Percentiles rank a stretch among this genome's conserved stretches.
phyloP scores from a whole-genome alignment of 2,113 vertebrate species.

The Benitochromis conjunctus region DNA sequence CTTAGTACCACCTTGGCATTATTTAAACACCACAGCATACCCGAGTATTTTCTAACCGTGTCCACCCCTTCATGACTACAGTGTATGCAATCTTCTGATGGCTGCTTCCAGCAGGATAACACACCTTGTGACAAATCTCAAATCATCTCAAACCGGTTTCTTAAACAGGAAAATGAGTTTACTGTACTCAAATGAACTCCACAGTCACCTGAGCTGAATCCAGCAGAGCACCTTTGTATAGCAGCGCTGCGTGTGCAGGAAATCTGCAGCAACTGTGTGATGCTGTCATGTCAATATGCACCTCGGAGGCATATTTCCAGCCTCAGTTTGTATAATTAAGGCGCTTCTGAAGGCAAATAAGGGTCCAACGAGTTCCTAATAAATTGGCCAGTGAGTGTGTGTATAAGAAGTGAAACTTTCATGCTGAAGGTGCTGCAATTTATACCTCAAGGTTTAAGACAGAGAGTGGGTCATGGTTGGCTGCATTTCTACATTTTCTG shows the following conservation, averaged over 20 bases:
- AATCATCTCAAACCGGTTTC: neutral
- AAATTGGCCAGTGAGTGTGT: neutral
- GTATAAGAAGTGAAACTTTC: neutral
- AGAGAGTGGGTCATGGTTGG: neutral
- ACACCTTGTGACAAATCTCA: neutral
- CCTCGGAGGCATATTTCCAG: neutral
- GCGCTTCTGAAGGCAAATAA: neutral
- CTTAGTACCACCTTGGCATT: neutral
- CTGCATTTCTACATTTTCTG: neutral
- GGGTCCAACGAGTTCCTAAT: neutral
- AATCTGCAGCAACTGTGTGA: neutral
- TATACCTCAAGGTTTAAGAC: neutral
- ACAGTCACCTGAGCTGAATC: neutral
- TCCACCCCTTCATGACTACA: neutral
- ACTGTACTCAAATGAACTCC: neutral
- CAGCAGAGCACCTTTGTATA: neutral
- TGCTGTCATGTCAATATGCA: neutral
- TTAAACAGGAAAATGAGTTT: neutral
- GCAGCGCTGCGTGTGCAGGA: neutral
- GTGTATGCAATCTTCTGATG: neutral
- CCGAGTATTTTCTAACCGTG: neutral
- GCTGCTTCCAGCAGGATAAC: neutral
- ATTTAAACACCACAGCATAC: neutral
- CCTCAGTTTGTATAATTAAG: neutral
- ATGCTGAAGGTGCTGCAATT: neutral